Conservation (phyloP, 2,888 invertebrate genomes). For the Drosophila melanosoma region DNA sequence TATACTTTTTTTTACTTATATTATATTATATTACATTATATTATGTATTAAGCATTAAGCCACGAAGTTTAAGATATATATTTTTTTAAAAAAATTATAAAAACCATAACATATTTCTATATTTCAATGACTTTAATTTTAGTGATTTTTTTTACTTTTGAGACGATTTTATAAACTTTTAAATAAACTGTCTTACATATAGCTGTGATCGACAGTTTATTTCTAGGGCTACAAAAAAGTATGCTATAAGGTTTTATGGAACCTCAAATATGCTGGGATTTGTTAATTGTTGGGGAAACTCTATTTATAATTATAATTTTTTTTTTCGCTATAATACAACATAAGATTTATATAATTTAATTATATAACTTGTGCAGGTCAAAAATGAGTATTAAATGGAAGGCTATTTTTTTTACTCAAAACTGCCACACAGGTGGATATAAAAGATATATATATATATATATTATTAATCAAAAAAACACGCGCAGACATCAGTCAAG, state of each 20-base stretch:
- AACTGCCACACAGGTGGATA: neutral
- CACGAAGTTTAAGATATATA: no score
- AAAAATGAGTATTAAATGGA: neutral
- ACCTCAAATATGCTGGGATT: neutral
- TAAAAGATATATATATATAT: neutral
- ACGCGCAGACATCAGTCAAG: neutral
- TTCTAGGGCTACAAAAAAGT: neutral
- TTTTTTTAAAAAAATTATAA: neutral
- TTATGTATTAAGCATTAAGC: neutral
- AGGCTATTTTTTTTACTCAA: no score
- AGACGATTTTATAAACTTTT: neutral
- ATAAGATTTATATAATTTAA: neutral
- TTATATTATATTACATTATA: neutral
- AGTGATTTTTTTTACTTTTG: no score
- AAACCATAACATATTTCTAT: neutral
- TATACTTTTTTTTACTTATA: neutral
- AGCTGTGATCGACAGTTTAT: conserved; percentile 5
- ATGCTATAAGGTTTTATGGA: neutral
- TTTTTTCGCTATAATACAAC: neutral
- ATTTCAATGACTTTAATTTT: no score
- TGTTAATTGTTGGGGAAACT: neutral
- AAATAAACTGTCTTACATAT: neutral
- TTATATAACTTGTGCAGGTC: neutral
- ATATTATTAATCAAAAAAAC: neutral
- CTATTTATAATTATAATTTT: neutral